Evolutionary conservation across 1,140 invertebrate species (phyloP).

Genomic region (Trichonephila inaurata): DNA sequence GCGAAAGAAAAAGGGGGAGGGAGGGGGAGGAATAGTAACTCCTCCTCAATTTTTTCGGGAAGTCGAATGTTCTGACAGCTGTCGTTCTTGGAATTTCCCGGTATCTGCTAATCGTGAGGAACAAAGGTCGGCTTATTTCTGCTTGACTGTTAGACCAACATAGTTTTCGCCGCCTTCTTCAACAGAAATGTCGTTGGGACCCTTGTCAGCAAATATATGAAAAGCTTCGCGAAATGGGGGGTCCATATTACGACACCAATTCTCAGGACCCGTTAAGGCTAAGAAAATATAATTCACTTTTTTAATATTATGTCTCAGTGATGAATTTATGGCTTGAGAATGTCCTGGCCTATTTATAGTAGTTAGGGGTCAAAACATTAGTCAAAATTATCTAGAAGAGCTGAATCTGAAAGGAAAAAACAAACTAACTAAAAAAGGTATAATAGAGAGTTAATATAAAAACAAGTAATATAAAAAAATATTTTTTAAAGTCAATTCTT

Average conservation of each 20-base stretch:
- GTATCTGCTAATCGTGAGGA: neutral
- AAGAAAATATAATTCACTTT: too few relatives aligned
- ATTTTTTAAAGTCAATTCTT: too few relatives aligned
- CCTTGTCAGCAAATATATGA: neutral
- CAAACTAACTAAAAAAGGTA: too few relatives aligned
- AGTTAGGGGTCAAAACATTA: too few relatives aligned
- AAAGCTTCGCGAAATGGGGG: neutral
- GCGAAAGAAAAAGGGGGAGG: too few relatives aligned
- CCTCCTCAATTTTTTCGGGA: neutral
- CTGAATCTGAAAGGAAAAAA: too few relatives aligned
- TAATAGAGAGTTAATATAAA: too few relatives aligned
- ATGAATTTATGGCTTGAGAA: neutral
- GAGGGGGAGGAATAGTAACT: neutral
- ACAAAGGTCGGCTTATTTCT: neutral
- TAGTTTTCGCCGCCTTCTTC: neutral
- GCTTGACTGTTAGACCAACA: neutral
- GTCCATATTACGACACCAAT: too few relatives aligned
- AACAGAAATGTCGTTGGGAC: neutral
- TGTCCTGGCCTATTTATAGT: too few relatives aligned
- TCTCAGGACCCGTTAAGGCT: too few relatives aligned
- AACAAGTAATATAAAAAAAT: too few relatives aligned
- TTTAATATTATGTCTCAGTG: neutral
- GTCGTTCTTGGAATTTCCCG: constrained; percentile 12
- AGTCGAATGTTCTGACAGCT: constrained; percentile 17
- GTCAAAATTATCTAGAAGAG: too few relatives aligned